phyloP scores from a whole-genome alignment of 53 echinoderm and acorn worm species.

The Holothuria scabra region DNA sequence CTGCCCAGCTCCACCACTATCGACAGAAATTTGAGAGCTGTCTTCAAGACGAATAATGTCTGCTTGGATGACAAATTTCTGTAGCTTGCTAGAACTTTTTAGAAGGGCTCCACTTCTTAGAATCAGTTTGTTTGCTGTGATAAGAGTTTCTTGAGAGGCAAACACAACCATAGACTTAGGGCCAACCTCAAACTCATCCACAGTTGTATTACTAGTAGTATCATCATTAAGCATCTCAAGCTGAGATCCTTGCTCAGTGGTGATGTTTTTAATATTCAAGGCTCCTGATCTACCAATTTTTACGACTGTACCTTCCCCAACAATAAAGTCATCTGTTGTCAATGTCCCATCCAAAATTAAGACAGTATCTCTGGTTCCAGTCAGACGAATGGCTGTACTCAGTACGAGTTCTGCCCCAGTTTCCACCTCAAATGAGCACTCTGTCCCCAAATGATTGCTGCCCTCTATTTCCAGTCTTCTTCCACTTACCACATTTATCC shows the following conservation, averaged over 20 bases:
- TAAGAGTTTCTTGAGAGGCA: not conserved
- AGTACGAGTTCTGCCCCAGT: conserved; percentile 51
- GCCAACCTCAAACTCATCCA: conserved; percentile 44
- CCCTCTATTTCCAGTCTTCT: conserved; percentile 33
- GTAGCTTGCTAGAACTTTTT: conserved; percentile 12
- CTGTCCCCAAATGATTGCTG: conserved; percentile 51
- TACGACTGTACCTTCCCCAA: conserved; percentile 42
- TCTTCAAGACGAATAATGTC: conserved; percentile 39
- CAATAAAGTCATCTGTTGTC: conserved; percentile 44
- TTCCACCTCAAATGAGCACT: conserved; percentile 67
- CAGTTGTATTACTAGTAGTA: conserved; percentile 19
- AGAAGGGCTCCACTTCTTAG: conserved; percentile 23
- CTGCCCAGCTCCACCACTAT: conserved; percentile 59
- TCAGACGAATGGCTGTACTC: conserved; percentile 41
- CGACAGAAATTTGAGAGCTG: conserved; percentile 59
- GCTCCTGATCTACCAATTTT: not conserved
- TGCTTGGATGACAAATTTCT: conserved; percentile 38
- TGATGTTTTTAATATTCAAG: conserved; percentile 10
- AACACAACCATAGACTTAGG: conserved; percentile 31
- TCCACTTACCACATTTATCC: conserved; percentile 47
- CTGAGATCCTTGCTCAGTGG: not conserved
- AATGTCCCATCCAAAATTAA: conserved; percentile 68
- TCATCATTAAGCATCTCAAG: not conserved
- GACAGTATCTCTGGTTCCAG: conserved; percentile 39
- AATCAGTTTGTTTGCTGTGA: conserved; percentile 13